Evolutionary conservation across 2,888 invertebrate genomes (phyloP).

Genomic region (Ochropleura plecta): DNA sequence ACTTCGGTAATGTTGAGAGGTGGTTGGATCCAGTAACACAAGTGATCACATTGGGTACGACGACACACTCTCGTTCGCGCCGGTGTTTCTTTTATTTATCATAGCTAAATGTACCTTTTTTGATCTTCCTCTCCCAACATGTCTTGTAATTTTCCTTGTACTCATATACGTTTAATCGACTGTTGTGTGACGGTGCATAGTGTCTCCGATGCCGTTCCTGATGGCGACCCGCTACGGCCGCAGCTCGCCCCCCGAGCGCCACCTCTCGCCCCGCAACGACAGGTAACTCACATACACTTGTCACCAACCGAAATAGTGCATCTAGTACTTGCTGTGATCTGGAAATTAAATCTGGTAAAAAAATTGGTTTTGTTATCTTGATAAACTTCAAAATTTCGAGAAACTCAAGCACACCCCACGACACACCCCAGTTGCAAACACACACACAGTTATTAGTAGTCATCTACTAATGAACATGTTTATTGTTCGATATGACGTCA

Average conservation of each 20-base stretch:
- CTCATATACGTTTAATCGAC: not conserved
- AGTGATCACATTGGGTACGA: not conserved
- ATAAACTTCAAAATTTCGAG: not conserved
- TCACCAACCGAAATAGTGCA: not conserved
- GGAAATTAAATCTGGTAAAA: no score
- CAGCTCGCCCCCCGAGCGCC: conserved; percentile 74
- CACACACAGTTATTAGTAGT: not conserved
- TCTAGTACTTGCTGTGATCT: not conserved
- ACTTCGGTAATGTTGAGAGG: not conserved
- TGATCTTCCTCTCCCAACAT: not conserved
- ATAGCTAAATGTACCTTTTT: not conserved
- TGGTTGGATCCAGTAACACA: not conserved
- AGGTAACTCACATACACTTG: conserved; percentile 68
- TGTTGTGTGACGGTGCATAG: conserved; percentile 60
- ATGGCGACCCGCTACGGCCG: conserved; percentile 84
- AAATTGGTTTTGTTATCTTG: not conserved
- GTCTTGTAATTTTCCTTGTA: not conserved
- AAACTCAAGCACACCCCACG: not conserved
- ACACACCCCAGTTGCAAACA: not conserved
- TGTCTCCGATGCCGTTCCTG: conserved; percentile 83
- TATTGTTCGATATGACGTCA: not conserved
- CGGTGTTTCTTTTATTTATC: not conserved
- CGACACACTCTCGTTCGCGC: not conserved
- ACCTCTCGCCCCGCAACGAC: conserved; percentile 80
- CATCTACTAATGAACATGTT: not conserved